Evolutionary conservation across 2,888 invertebrate species (phyloP).

Genomic region (Pollenia amentaria): DNA sequence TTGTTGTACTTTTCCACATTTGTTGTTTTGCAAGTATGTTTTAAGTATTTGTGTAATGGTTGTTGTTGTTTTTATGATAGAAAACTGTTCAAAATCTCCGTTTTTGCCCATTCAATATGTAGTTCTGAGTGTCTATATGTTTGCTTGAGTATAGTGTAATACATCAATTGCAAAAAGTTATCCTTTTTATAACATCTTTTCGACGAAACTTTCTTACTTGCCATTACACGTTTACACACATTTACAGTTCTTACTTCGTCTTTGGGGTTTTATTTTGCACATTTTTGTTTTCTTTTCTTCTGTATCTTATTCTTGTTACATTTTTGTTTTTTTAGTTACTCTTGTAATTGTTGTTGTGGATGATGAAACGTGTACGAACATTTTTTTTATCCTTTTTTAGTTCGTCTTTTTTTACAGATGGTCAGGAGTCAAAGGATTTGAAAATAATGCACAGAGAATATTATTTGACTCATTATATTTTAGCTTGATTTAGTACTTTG

Average conservation of each 20-base stretch:
- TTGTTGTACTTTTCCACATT: conserved; percentile 53
- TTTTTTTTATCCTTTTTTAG: conserved; percentile 69
- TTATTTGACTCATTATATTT: no score
- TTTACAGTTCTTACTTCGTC: conserved; percentile 55
- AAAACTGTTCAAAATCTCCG: conserved; percentile 30
- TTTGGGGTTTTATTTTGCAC: conserved; percentile 62
- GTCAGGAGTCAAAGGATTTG: not conserved
- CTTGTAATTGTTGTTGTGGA: conserved; percentile 45
- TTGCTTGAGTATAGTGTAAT: conserved; percentile 77
- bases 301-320: conserved; percentile 48
- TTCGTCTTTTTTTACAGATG: not conserved
- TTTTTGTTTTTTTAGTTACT: conserved; percentile 42
- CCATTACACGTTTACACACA: conserved; percentile 30
- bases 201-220: conserved; percentile 64
- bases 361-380: conserved; percentile 65
- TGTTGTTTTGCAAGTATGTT: conserved; percentile 33
- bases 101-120: conserved; percentile 44
- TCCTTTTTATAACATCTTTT: conserved; percentile 77
- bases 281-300: conserved; percentile 29
- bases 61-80: conserved; percentile 41
- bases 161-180: conserved; percentile 84
- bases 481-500: no score
- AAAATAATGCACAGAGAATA: not conserved
- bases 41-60: conserved; percentile 17
- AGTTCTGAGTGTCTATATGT: not conserved